These are phyloP conservation scores for Limnothrissa miodon DNA, from an alignment of 2,113 vertebrate species.

Conservation along the genomic window DNA sequence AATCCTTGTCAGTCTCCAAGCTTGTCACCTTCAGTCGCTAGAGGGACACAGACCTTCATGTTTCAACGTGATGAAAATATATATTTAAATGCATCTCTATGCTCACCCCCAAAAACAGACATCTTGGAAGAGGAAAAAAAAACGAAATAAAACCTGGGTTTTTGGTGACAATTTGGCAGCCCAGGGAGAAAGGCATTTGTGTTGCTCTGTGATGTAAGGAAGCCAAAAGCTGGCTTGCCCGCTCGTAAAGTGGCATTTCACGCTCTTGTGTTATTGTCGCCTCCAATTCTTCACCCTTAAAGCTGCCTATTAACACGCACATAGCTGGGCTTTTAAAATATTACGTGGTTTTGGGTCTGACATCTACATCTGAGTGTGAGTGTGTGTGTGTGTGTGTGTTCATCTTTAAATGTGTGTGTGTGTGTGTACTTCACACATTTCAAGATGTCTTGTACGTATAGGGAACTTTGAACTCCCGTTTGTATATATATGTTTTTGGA, in stretches of 20 bases:
- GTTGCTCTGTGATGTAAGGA: conserved; percentile 48
- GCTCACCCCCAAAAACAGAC: background rate
- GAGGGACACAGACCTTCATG: background rate
- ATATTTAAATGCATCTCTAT: background rate
- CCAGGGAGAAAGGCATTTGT: background rate
- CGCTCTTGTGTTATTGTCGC: conserved; percentile 77
- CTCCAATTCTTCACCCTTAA: conserved; percentile 69
- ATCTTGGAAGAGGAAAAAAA: background rate
- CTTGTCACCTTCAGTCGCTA: background rate
- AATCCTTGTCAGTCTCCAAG: background rate
- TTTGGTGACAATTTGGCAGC: background rate
- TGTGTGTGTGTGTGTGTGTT: background rate
- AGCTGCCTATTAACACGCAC: conserved; percentile 71
- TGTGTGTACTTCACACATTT: background rate
- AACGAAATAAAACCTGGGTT: background rate
- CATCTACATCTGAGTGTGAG: conserved; percentile 11
- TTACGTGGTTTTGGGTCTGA: background rate
- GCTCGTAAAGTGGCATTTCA: conserved; percentile 68
- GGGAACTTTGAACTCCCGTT: too few species aligned
- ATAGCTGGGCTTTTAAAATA: conserved; percentile 59
- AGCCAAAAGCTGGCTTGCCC: background rate
- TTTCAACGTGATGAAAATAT: background rate
- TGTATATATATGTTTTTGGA: too few species aligned
- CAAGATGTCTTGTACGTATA: too few species aligned
- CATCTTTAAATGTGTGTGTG: background rate